Evolutionary conservation across 2,113 vertebrate species (phyloP).

Genomic region (Notarius quadriscutis): DNA sequence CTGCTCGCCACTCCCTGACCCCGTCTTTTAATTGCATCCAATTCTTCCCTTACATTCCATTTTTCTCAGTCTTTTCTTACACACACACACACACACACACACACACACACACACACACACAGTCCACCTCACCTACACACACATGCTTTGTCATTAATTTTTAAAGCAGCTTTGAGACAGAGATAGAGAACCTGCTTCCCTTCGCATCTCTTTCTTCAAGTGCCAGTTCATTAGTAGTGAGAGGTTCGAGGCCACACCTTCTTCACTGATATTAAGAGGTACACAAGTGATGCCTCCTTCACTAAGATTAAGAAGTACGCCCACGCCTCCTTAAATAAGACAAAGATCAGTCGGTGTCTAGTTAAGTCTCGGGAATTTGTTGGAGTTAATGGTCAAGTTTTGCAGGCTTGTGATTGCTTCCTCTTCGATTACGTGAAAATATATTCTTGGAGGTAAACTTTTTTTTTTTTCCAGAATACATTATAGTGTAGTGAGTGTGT

Average conservation of each 20-base stretch:
- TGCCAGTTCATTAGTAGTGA: background rate
- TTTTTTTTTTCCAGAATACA: background rate
- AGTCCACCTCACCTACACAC: background rate
- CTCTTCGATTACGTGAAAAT: background rate
- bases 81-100: background rate
- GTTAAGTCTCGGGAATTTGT: background rate
- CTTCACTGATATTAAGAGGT: background rate
- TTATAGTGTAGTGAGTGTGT: background rate
- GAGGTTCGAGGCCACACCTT: background rate
- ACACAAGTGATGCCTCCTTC: background rate
- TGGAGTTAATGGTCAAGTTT: background rate
- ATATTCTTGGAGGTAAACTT: background rate
- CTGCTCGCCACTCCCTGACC: slow-evolving; percentile 53
- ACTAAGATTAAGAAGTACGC: background rate
- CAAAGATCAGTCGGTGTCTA: background rate
- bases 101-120: background rate
- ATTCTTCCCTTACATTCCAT: slow-evolving; percentile 41
- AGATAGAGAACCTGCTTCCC: background rate
- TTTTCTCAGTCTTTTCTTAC: slow-evolving; percentile 30
- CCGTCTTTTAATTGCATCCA: slow-evolving; percentile 63
- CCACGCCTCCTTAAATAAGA: background rate
- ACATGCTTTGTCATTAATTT: background rate
- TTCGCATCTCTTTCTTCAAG: background rate
- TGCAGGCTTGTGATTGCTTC: background rate
- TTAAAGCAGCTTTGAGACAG: background rate